Conservation (phyloP, 53 echinoderm and acorn worm genomes). For the Apostichopus leukothele region DNA sequence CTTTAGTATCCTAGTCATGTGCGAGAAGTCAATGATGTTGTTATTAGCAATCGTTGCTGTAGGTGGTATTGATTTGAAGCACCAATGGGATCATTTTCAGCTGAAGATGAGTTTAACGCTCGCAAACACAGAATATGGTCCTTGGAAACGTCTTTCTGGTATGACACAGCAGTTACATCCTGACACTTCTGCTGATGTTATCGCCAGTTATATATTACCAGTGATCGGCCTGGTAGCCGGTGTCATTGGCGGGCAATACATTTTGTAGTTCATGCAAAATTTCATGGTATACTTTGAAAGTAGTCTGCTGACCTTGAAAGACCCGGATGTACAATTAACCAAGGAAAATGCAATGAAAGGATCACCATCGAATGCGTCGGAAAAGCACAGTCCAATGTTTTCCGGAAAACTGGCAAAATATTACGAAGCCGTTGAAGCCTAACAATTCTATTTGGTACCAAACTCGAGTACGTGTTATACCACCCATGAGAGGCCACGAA, state of each 20-base stretch:
- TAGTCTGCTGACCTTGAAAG: too few species aligned
- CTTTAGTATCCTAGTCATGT: not conserved
- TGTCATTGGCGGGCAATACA: not conserved
- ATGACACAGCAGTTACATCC: not conserved
- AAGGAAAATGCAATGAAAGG: too few species aligned
- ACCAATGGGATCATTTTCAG: constrained; percentile 27
- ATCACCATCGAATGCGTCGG: too few species aligned
- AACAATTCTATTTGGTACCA: too few species aligned
- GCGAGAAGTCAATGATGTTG: constrained; percentile 11
- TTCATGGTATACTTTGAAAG: too few species aligned
- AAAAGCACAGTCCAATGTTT: too few species aligned
- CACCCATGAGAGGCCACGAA: too few species aligned
- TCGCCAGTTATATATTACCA: not conserved
- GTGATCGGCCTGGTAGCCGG: not conserved
- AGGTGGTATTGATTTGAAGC: constrained; percentile 26
- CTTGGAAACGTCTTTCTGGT: not conserved
- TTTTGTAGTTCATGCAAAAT: not conserved
- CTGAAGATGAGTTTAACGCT: not conserved
- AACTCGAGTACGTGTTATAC: too few species aligned
- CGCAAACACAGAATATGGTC: not conserved
- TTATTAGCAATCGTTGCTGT: not conserved
- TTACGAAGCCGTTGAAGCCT: not conserved
- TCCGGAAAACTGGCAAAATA: too few species aligned
- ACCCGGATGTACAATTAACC: too few species aligned
- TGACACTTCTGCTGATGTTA: not conserved